Conservation (phyloP, 2,113 vertebrate genomes). For the Motacilla tschutschensis region DNA sequence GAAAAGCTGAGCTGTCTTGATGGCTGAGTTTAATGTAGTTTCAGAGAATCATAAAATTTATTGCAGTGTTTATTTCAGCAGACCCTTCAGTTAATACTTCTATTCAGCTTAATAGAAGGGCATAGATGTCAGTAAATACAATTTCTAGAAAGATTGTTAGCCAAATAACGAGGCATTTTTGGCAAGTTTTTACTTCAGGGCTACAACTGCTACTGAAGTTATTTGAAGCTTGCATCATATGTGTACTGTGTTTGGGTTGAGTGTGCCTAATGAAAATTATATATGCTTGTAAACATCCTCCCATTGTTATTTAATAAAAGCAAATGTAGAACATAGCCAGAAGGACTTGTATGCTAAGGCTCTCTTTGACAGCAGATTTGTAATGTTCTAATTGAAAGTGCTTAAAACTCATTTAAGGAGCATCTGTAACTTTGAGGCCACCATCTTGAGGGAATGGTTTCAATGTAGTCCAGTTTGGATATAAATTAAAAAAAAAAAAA, state of each 20-base stretch:
- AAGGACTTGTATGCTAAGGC: conserved; percentile 10
- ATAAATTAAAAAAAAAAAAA: conserved; percentile 15
- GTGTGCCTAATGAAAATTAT: conserved; percentile 37
- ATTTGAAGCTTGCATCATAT: conserved; percentile 4
- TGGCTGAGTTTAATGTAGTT: neutral
- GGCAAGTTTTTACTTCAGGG: neutral
- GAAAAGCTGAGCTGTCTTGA: neutral
- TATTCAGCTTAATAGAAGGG: neutral
- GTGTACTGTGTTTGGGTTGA: neutral
- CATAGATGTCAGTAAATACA: neutral
- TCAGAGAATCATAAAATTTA: neutral
- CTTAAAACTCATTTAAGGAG: conserved; percentile 9
- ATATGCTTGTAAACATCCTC: conserved; percentile 38
- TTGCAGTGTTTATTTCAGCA: neutral
- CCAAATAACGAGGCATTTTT: neutral
- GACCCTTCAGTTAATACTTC: neutral
- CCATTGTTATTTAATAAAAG: conserved; percentile 37
- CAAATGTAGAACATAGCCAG: neutral
- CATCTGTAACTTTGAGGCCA: neutral
- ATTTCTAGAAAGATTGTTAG: neutral
- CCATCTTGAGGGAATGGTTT: conserved; percentile 25
- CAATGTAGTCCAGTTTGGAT: neutral
- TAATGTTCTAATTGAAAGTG: conserved; percentile 1
- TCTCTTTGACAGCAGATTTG: conserved; percentile 15
- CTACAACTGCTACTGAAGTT: neutral